Evolutionary conservation across 2,113 vertebrate species (phyloP).

Genomic region (Dipodomys spectabilis): DNA sequence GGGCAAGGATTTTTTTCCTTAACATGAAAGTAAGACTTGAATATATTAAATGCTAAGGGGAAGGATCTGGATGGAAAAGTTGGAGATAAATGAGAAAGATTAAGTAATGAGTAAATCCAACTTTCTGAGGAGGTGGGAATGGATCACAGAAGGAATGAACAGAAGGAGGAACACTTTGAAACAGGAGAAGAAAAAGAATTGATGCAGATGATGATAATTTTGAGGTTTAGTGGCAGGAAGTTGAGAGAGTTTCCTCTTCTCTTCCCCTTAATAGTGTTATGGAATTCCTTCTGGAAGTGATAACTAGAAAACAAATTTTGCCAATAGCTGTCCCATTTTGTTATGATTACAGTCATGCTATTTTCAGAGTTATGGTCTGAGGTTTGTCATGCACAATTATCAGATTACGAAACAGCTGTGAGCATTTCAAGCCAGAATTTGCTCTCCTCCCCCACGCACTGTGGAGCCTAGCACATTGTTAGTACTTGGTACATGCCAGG

Average conservation of each 20-base stretch:
- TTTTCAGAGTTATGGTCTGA: slow-evolving; percentile 80
- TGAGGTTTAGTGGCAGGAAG: slow-evolving; percentile 66
- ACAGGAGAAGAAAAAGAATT: slow-evolving; percentile 38
- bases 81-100: slow-evolving; percentile 48
- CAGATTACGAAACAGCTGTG: slow-evolving; percentile 82
- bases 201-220: slow-evolving; percentile 57
- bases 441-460: slow-evolving; percentile 42
- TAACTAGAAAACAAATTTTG: slow-evolving; percentile 81
- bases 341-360: slow-evolving; percentile 80
- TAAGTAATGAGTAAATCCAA: slow-evolving; percentile 51
- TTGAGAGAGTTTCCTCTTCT: slow-evolving; percentile 67
- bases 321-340: slow-evolving; percentile 79
- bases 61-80: slow-evolving; percentile 8
- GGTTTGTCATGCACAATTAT: slow-evolving; percentile 82
- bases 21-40: slow-evolving; percentile 61
- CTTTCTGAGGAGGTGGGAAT: slow-evolving; percentile 45
- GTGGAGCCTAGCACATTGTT: slow-evolving; percentile 55
- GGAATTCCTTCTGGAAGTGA: slow-evolving; percentile 80
- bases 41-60: slow-evolving; percentile 48
- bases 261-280: slow-evolving; percentile 60
- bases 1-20: neutral
- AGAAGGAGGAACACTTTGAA: slow-evolving; percentile 48
- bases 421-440: slow-evolving; percentile 69
- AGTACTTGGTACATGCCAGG: slow-evolving; percentile 64
- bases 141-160: neutral